Conservation (phyloP, 2,797 vertebrate species). For the Amphiprion clarkii region DNA sequence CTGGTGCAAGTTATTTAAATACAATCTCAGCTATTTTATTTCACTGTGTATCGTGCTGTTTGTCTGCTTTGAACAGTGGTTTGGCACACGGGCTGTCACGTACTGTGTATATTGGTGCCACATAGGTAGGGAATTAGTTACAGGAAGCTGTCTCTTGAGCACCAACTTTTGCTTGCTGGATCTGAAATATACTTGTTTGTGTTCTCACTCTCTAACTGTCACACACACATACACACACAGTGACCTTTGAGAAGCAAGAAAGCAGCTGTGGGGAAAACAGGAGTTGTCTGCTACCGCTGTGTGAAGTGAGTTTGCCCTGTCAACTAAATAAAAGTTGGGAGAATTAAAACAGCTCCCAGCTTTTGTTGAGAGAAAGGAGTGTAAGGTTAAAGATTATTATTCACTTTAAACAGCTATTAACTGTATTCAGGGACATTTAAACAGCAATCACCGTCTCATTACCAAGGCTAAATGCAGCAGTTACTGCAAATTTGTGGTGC, state of each 20-base stretch:
- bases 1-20: slow-evolving; percentile 8
- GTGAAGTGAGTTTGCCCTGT: slow-evolving; percentile 32
- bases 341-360: slow-evolving; percentile 3
- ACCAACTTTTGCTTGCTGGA: slow-evolving; percentile 31
- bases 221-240: background rate
- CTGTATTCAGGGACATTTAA: background rate
- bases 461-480: background rate
- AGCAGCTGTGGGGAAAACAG: slow-evolving; percentile 53
- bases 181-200: slow-evolving; percentile 52
- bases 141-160: slow-evolving; percentile 46
- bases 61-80: slow-evolving; percentile 11
- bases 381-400: background rate
- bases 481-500: slow-evolving; percentile 1
- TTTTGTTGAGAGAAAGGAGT: slow-evolving; percentile 2
- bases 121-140: slow-evolving; percentile 20
- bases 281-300: slow-evolving; percentile 32
- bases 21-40: slow-evolving; percentile 28
- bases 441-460: background rate
- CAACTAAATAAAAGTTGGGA: slow-evolving; percentile 34
- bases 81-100: slow-evolving; percentile 25
- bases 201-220: slow-evolving; percentile 7
- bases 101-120: slow-evolving; percentile 27
- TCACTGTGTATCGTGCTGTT: slow-evolving; percentile 10
- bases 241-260: slow-evolving; percentile 60
- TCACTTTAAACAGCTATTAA: slow-evolving; percentile 6